These are phyloP conservation scores for Elegia similella DNA, from an alignment of 2,888 invertebrate species.

Conservation along the genomic window DNA sequence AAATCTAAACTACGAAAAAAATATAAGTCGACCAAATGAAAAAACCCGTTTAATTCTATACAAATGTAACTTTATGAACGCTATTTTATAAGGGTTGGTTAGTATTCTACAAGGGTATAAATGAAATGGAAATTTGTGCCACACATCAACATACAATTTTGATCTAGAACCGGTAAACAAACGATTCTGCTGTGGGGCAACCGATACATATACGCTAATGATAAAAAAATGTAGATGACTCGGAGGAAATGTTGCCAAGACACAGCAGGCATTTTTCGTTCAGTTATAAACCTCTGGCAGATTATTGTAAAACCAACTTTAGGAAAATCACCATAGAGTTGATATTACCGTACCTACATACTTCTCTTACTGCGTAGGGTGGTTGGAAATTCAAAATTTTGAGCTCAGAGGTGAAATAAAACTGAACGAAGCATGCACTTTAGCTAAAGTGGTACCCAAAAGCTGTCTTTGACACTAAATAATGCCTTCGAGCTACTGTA, in stretches of 20 bases:
- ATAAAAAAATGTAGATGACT: slow-evolving; percentile 23
- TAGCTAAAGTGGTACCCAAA: background rate
- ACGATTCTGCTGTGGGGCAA: slow-evolving; percentile 17
- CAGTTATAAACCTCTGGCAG: no score
- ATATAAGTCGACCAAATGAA: slow-evolving; percentile 48
- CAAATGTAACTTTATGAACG: slow-evolving; percentile 33
- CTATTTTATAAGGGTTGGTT: slow-evolving; percentile 19
- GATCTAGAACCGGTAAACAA: slow-evolving; percentile 20
- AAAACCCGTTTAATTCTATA: slow-evolving; percentile 48
- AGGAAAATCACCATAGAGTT: no score
- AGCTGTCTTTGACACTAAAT: background rate
- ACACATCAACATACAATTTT: slow-evolving; percentile 34
- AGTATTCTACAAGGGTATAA: slow-evolving; percentile 19
- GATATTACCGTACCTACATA: no score
- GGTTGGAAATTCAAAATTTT: no score
- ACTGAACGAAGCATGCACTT: background rate
- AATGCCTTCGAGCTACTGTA: background rate
- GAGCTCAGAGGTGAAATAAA: no score
- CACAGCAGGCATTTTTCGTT: background rate
- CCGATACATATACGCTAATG: slow-evolving; percentile 17
- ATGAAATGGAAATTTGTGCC: slow-evolving; percentile 48
- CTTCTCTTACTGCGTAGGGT: no score
- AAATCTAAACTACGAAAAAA: slow-evolving; percentile 55
- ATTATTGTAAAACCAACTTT: no score
- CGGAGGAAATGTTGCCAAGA: slow-evolving; percentile 18